These are phyloP conservation scores for Drosophila pectinifera DNA, from an alignment of 1,140 invertebrate genomes.

Conservation along the genomic window DNA sequence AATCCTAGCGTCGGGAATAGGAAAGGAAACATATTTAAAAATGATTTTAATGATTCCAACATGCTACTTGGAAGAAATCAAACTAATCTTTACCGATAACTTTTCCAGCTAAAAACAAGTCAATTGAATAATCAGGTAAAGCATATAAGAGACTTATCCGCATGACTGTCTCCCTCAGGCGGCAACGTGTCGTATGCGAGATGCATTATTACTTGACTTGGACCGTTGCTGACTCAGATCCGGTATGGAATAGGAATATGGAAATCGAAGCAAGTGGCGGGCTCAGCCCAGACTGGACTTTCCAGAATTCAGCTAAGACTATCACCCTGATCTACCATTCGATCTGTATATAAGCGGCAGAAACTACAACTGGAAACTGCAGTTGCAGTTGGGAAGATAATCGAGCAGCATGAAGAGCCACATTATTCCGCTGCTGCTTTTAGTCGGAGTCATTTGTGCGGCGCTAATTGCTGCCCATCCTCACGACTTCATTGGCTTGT, in stretches of 20 bases:
- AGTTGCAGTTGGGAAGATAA: slow-evolving; percentile 19
- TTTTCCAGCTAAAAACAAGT: not conserved
- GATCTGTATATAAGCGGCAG: slow-evolving; percentile 32
- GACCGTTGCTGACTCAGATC: slow-evolving; percentile 20
- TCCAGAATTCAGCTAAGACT: slow-evolving; percentile 15
- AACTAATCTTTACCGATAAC: no score
- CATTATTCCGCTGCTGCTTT: not conserved
- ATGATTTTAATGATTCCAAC: no score
- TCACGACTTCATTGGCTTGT: slow-evolving; percentile 2
- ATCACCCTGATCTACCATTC: not conserved
- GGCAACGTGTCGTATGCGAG: slow-evolving; percentile 33
- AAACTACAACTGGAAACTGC: slow-evolving; percentile 2
- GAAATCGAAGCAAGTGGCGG: slow-evolving; percentile 16
- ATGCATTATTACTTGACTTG: slow-evolving; percentile 13
- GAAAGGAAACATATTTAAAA: not conserved
- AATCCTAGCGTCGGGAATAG: not conserved
- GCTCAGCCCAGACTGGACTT: slow-evolving; percentile 30
- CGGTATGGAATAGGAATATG: slow-evolving; percentile 19
- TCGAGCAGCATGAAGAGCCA: slow-evolving; percentile 24
- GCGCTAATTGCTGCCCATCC: slow-evolving; percentile 16
- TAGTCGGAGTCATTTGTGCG: slow-evolving; percentile 7
- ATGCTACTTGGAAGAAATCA: no score
- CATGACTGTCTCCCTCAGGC: slow-evolving; percentile 1
- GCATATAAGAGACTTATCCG: not conserved
- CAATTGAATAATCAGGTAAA: slow-evolving; percentile 1